These are phyloP conservation scores for Crocallis elinguaria DNA, from an alignment of 2,888 invertebrate genomes.

Conservation along the genomic window DNA sequence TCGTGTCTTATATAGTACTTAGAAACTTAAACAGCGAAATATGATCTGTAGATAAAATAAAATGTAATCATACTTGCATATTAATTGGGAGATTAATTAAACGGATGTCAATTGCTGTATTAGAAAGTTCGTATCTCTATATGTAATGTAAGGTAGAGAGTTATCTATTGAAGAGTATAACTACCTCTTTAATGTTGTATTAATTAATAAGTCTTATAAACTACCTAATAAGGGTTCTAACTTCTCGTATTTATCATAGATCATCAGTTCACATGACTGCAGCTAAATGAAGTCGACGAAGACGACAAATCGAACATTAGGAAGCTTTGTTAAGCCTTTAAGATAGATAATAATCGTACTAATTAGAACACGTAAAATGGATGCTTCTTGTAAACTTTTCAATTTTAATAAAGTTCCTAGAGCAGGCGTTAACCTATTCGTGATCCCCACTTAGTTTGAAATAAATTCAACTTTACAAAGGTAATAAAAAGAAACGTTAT, in stretches of 20 bases:
- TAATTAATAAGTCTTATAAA: no score
- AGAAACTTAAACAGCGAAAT: constrained; percentile 42
- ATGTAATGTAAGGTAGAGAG: constrained; percentile 32
- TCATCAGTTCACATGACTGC: no score
- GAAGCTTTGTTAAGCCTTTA: no score
- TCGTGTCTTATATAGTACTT: constrained; percentile 29
- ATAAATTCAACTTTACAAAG: background rate
- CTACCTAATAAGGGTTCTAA: no score
- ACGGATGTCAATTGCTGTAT: constrained; percentile 37
- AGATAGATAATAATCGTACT: no score
- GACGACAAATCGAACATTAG: no score
- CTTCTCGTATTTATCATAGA: no score
- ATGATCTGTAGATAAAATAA: constrained; percentile 33
- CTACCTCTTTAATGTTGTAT: no score
- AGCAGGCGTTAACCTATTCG: background rate
- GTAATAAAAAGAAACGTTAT: constrained; percentile 15
- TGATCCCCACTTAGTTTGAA: background rate
- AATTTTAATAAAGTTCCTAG: background rate
- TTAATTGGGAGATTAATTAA: constrained; percentile 12
- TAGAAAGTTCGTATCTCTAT: constrained; percentile 46
- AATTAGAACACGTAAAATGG: no score
- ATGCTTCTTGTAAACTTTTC: background rate
- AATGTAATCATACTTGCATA: constrained; percentile 1
- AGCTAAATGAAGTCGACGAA: no score
- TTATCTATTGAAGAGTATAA: no score